Base-by-base conservation (phyloP, 2,797 vertebrate species). In the Cossypha caffra region DNA sequence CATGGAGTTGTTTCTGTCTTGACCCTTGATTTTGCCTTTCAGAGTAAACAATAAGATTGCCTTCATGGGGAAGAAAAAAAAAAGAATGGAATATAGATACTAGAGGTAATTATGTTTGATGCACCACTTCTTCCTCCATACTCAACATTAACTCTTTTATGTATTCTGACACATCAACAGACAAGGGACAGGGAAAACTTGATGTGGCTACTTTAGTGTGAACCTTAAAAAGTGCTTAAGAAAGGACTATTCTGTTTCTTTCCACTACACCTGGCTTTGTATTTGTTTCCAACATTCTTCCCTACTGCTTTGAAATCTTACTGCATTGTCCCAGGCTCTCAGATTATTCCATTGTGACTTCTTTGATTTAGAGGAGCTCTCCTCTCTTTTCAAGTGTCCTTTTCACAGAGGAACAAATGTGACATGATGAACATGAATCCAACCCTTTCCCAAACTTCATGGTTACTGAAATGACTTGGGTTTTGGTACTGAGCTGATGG, bases 1-100 rank as follows among this genome's bases (percentile, higher is more conserved):
- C 43, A 45, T 19, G 24, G 23, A 52, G 55, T 74, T 92, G 1
- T 38, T 82, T 88, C 42, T 71, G 13, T 66, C 50, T 59, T 93
- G 75, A 92, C 64, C 82, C 52, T 59, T 84, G 80, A 61, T 86
- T 95, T 96, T 52, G 45, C 38, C 42, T 88, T 78, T 84, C 88
- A 90, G 50, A 80, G 17, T 55, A 85, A 93, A 93, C 55, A 93
- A 69, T 72, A 68, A 62, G 33, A 85, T 59, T 90, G 23, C 24
- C 14, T 69, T 62, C 59, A 87, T 21, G 35, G 58, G 9, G 4
- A 31, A 33, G 64, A 71, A 48, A 57, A 59, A 55, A 58, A 29
- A 40, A 47, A 12, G 8, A 64, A 38, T 8, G 5, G 48, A 84
- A 78, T 57, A 25, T 50, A 75, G 43, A 50, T 43, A 42, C 33